Evolutionary conservation across 1,140 invertebrate genomes (phyloP).

Genomic region (Atopsyche davidsoni): DNA sequence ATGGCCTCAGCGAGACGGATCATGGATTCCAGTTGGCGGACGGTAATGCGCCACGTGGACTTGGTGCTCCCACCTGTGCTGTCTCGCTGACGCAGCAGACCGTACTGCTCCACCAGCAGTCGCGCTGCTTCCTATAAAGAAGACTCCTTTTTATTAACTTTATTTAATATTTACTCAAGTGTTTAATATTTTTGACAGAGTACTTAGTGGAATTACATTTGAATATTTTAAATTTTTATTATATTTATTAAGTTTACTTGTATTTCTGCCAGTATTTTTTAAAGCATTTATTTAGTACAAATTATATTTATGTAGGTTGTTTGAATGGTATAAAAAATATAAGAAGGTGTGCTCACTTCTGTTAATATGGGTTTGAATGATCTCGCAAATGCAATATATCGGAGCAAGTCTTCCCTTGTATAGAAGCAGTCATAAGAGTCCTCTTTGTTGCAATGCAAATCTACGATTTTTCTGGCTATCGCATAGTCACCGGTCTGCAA

Average conservation of each 20-base stretch:
- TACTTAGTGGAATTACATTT: too few species aligned
- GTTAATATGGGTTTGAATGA: conserved; percentile 93
- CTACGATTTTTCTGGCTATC: conserved; percentile 93
- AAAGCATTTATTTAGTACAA: too few species aligned
- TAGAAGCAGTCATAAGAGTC: conserved; percentile 75
- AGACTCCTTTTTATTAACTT: too few species aligned
- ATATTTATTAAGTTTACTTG: too few species aligned
- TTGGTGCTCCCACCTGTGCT: conserved; percentile 59
- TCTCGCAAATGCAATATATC: conserved; percentile 94
- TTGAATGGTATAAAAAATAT: too few species aligned
- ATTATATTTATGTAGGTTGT: too few species aligned
- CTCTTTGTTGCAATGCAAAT: conserved; percentile 80
- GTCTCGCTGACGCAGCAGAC: conserved; percentile 78
- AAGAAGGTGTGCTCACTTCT: too few species aligned
- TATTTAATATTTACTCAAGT: conserved; percentile 4
- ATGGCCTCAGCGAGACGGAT: conserved; percentile 93
- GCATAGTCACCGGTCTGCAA: conserved; percentile 77
- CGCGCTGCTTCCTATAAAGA: conserved; percentile 65
- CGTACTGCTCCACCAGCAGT: conserved; percentile 86
- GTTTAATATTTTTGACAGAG: not conserved
- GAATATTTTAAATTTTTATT: not conserved
- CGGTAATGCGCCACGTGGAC: conserved; percentile 92
- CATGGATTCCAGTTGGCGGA: conserved; percentile 98
- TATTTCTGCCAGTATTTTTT: too few species aligned
- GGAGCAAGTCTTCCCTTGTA: conserved; percentile 76